These are phyloP conservation scores for Ectobius pallidus DNA, from an alignment of 2,888 invertebrate species.

Conservation along the genomic window DNA sequence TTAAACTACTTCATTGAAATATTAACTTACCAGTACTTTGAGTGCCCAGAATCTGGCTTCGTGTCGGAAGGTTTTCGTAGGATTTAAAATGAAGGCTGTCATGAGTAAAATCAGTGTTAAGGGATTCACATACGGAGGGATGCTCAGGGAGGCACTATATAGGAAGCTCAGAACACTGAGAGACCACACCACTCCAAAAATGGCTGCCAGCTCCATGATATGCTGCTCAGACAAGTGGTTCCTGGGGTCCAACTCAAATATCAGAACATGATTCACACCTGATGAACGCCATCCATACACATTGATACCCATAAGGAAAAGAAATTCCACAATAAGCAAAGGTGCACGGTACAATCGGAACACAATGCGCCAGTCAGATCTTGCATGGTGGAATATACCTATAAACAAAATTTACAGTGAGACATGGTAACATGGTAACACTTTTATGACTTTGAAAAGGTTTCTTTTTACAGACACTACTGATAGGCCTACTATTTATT, in stretches of 20 bases:
- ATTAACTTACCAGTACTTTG: constrained; percentile 64
- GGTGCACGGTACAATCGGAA: constrained; percentile 81
- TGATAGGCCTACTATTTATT: too few relatives aligned
- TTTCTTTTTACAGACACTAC: too few relatives aligned
- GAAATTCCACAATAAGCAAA: constrained; percentile 74
- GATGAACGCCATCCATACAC: constrained; percentile 83
- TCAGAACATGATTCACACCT: constrained; percentile 83
- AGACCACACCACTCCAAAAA: constrained; percentile 79
- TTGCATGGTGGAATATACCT: constrained; percentile 61
- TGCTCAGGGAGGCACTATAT: constrained; percentile 65
- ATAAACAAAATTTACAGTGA: constrained; percentile 34
- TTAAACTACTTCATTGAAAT: too few relatives aligned
- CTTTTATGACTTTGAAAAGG: too few relatives aligned
- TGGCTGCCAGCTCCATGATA: constrained; percentile 75
- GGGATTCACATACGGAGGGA: constrained; percentile 80
- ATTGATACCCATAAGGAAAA: constrained; percentile 80
- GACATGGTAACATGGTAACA: too few relatives aligned
- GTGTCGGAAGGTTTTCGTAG: constrained; percentile 74
- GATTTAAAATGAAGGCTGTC: constrained; percentile 75
- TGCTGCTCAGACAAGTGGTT: constrained; percentile 79
- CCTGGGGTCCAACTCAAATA: constrained; percentile 81
- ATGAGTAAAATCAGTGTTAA: constrained; percentile 71
- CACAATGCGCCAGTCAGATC: constrained; percentile 69
- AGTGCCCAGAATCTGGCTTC: constrained; percentile 80
- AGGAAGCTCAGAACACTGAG: constrained; percentile 72